These are phyloP conservation scores for Alloplasta piceator DNA, from an alignment of 2,888 invertebrate genomes.

Conservation along the genomic window DNA sequence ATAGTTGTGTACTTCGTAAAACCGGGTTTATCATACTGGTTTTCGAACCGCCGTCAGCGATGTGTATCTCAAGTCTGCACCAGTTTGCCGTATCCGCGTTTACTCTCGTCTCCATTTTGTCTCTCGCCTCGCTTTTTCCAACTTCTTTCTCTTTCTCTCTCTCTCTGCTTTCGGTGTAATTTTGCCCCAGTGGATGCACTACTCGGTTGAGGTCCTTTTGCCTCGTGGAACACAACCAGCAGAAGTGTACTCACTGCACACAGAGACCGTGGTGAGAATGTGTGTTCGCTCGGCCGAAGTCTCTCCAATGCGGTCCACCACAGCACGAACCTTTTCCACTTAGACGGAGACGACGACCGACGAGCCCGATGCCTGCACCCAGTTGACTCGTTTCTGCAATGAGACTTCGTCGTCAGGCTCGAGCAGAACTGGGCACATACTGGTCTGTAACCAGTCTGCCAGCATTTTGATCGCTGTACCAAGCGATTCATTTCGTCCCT, in stretches of 20 bases:
- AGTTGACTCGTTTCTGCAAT: slow-evolving; percentile 50
- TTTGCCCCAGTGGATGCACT: background rate
- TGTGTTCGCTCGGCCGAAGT: slow-evolving; percentile 1
- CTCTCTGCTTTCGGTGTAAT: background rate
- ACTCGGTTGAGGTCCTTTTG: background rate
- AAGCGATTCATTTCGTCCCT: slow-evolving; percentile 5
- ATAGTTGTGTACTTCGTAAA: slow-evolving; percentile 3
- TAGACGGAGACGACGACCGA: background rate
- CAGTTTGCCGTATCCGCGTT: background rate
- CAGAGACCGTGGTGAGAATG: background rate
- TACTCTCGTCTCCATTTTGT: background rate
- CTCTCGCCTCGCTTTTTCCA: background rate
- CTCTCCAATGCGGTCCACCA: slow-evolving; percentile 12
- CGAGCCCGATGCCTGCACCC: background rate
- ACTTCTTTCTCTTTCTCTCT: background rate
- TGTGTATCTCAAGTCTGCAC: background rate
- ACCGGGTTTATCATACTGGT: background rate
- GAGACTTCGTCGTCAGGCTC: slow-evolving; percentile 3
- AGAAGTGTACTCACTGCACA: background rate
- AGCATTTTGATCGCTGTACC: slow-evolving; percentile 24
- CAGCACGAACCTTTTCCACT: slow-evolving; percentile 33
- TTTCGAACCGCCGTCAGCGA: no score
- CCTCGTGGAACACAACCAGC: background rate
- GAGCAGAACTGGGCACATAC: slow-evolving; percentile 13
- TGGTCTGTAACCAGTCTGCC: slow-evolving; percentile 8